Percentiles rank a stretch among this genome's conserved stretches.
phyloP scores from a whole-genome alignment of 2,888 invertebrate species.

The Troides helena region DNA sequence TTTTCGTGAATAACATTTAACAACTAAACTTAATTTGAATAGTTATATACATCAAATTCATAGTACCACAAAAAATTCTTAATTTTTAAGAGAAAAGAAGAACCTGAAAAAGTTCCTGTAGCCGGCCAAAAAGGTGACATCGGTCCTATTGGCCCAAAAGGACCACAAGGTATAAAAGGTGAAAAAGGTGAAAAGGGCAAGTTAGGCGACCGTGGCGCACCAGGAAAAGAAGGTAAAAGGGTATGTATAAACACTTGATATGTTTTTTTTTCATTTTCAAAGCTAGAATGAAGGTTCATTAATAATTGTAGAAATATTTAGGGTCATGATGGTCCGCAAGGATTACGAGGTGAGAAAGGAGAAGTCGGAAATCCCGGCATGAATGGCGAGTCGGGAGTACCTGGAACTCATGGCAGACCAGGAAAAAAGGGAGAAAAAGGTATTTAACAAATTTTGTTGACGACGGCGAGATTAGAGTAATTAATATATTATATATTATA shows the following conservation, averaged over 20 bases:
- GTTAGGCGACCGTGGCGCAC: slow-evolving; percentile 65
- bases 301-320: slow-evolving; percentile 14
- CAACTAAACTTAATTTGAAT: no score
- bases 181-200: slow-evolving; percentile 80
- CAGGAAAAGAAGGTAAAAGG: slow-evolving; percentile 73
- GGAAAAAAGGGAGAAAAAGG: slow-evolving; percentile 86
- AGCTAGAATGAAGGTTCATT: no score
- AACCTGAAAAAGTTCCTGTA: slow-evolving; percentile 45
- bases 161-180: slow-evolving; percentile 81
- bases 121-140: slow-evolving; percentile 51
- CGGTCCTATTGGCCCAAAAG: slow-evolving; percentile 61
- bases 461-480: no score
- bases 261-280: no score
- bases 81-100: slow-evolving; percentile 56
- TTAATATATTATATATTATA: no score
- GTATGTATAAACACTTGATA: slow-evolving; percentile 37
- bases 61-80: slow-evolving; percentile 23
- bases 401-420: slow-evolving; percentile 85
- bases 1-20: no score
- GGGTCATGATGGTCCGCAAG: slow-evolving; percentile 46
- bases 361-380: slow-evolving; percentile 61
- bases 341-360: slow-evolving; percentile 52
- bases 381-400: slow-evolving; percentile 82
- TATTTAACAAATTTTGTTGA: slow-evolving; percentile 37
- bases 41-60: no score